Evolutionary conservation across 2,888 invertebrate genomes (phyloP).

Genomic region (Ellobium chinense): DNA sequence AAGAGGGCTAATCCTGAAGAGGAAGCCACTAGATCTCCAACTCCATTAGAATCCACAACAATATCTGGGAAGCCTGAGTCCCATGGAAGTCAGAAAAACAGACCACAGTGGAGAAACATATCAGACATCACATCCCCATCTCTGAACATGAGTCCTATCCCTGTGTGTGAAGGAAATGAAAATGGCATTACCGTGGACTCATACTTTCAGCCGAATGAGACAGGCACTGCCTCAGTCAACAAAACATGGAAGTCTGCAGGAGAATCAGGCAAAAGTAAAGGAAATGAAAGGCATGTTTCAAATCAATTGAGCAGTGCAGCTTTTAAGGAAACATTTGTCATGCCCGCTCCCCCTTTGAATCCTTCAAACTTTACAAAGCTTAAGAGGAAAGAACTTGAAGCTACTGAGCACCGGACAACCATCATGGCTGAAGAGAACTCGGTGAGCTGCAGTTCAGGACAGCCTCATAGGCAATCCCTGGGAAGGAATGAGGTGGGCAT

Average conservation of each 20-base stretch:
- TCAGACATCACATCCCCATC: constrained; percentile 41
- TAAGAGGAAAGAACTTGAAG: not conserved
- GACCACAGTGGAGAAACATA: constrained; percentile 28
- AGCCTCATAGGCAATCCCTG: not conserved
- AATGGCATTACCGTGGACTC: constrained; percentile 49
- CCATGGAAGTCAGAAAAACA: not conserved
- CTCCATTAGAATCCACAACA: constrained; percentile 51
- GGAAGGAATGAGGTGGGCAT: constrained; percentile 1
- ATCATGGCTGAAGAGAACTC: not conserved
- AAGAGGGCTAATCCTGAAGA: not conserved
- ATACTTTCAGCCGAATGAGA: constrained; percentile 42
- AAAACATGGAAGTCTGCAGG: no score
- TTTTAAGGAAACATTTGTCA: constrained; percentile 30
- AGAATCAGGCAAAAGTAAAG: not conserved
- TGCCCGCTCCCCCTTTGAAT: constrained; percentile 1
- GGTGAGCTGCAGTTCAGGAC: not conserved
- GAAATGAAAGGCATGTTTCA: not conserved
- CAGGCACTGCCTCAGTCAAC: not conserved
- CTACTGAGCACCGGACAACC: not conserved
- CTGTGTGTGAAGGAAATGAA: constrained; percentile 44
- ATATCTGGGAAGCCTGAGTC: constrained; percentile 39
- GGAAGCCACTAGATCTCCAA: constrained; percentile 28
- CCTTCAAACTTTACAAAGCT: not conserved
- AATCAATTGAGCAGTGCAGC: not conserved
- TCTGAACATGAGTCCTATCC: constrained; percentile 53